Percentiles rank a stretch among this genome's conserved stretches.
phyloP scores from a whole-genome alignment of 2,888 invertebrate species.

The Chorisops tibialis region DNA sequence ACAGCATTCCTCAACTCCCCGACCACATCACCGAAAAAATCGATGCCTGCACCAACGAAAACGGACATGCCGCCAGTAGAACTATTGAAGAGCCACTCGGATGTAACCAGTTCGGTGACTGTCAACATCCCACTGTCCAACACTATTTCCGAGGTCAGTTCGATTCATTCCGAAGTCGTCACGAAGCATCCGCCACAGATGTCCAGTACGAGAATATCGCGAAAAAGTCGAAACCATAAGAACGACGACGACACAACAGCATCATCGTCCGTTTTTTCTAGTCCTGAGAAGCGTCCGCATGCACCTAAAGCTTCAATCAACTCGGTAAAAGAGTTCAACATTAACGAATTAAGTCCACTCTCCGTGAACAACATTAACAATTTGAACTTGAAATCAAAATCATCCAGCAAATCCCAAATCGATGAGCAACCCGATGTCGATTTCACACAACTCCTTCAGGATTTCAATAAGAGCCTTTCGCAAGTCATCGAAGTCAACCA shows the following conservation, averaged over 20 bases:
- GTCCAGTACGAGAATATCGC: constrained; percentile 7
- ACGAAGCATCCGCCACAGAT: neutral
- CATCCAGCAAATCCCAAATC: neutral
- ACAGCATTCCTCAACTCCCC: constrained; percentile 8
- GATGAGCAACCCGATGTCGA: constrained; percentile 23
- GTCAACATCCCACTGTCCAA: constrained; percentile 39
- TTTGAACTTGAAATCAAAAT: constrained; percentile 30
- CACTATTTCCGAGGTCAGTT: constrained; percentile 38
- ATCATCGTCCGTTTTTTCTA: constrained; percentile 41
- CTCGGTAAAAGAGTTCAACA: neutral
- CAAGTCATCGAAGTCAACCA: constrained; percentile 45
- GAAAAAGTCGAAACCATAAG: neutral
- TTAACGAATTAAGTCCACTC: constrained; percentile 37
- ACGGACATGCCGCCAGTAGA: neutral
- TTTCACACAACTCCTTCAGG: constrained; percentile 41
- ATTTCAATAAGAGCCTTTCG: constrained; percentile 44
- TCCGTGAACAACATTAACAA: constrained; percentile 40
- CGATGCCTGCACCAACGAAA: neutral
- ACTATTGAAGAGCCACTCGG: constrained; percentile 34
- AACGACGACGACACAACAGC: constrained; percentile 41
- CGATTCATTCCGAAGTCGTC: constrained; percentile 34
- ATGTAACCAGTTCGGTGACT: constrained; percentile 40
- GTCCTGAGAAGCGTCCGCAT: constrained; percentile 37
- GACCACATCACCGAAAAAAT: neutral
- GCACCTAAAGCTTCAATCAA: too few relatives aligned